These are phyloP conservation scores for Halictus quadricinctus DNA, from an alignment of 2,888 invertebrate species.

Conservation along the genomic window DNA sequence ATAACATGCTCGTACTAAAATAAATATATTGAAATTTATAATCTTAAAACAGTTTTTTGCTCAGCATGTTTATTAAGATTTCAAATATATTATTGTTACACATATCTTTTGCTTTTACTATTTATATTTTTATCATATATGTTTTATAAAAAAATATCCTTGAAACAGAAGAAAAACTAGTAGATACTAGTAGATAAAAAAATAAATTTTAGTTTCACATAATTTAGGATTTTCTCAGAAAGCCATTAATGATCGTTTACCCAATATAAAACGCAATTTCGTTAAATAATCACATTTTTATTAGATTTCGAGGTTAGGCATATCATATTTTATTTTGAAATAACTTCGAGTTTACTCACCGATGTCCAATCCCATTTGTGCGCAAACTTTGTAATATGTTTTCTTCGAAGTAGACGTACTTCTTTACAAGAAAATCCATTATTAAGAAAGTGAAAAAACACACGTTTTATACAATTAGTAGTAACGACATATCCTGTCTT, in stretches of 20 bases:
- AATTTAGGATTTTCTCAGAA: not conserved
- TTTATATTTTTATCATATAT: not conserved
- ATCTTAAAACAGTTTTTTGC: not conserved
- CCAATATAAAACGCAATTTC: not conserved
- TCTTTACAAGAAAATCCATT: conserved; percentile 68
- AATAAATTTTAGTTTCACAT: not conserved
- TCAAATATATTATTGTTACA: not conserved
- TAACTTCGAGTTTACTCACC: conserved; percentile 66
- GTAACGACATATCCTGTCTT: conserved; percentile 56
- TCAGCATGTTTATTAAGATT: not conserved
- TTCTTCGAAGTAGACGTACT: conserved; percentile 68
- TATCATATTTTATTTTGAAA: conserved; percentile 16
- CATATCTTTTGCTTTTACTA: not conserved
- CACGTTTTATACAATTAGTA: conserved; percentile 42
- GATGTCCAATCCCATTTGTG: conserved; percentile 72
- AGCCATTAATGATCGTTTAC: not conserved
- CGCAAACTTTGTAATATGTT: conserved; percentile 72
- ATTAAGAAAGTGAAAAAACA: conserved; percentile 28
- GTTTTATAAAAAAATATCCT: not conserved
- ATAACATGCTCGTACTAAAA: not conserved
- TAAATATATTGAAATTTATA: not conserved
- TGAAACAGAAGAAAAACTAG: too few species aligned
- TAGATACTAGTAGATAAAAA: not conserved
- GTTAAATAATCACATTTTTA: conserved; percentile 7
- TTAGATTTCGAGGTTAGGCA: conserved; percentile 67